Evolutionary conservation across 2,888 invertebrate genomes (phyloP), one percentile per base, ranked within the genome.

Genomic region (Brachypterus glaber): DNA sequence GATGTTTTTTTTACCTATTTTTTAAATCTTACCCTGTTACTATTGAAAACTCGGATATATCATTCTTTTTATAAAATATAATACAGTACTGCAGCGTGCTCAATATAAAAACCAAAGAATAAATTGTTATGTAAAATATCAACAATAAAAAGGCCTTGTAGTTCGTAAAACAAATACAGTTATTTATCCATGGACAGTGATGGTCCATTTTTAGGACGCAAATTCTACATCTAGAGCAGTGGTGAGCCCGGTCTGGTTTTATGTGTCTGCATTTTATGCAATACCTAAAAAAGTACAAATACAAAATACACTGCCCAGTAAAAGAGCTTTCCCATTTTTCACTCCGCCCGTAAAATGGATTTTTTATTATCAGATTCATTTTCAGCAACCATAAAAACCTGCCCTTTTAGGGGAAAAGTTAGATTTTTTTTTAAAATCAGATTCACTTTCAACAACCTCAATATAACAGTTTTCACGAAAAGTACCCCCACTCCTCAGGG

Each of bases 201-300:
- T 60, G 60, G 35, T 60, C 60, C 60, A 60, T 60, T 46, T 54
- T 59, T 14, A 60, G 40, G 8, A 55, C 51, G 35, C 60, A 60
- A 4, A 30, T 49, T 11, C 48, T 35, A 39, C 60, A 60, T 12
- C 44, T 45, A 1, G 52, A 47, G 44, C 60, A 60, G 34, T 60
- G 60, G 21, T 58, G 60, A 1, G 57, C 50, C 34, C 60, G 46
- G 33, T 60, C 60, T 1, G 60, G 60, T 43, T 60, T 60, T 16
- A 59, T 52, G 5, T 47, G 46, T 35, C 44, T 49, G 35, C 59
- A 59, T 16, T 35, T 42, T 17, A 39, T 37, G 39, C 60, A 60
- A 38, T 53, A 60, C 29, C 57, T 54, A 41, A 38, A 47, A 45
- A 16, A 24, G 27, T n/a, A 30, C 18, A n/a, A 14, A 8, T 3